Percentiles rank a stretch among this genome's conserved stretches.
These are phyloP conservation scores for Triplophysa tibetana DNA, from an alignment of 2,113 vertebrate genomes.

Conservation along the genomic window DNA sequence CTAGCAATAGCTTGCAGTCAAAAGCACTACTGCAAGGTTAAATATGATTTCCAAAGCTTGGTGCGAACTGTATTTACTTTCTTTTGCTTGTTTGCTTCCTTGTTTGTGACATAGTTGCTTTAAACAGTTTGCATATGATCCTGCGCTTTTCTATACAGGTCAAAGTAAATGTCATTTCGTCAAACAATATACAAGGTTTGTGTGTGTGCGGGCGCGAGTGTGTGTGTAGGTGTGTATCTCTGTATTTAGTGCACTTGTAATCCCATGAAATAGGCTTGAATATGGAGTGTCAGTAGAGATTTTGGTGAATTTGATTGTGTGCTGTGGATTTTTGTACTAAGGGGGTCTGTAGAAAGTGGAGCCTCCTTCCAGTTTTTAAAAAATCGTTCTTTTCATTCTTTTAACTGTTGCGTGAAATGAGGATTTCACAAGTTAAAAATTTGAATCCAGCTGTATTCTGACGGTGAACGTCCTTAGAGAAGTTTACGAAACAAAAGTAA, in stretches of 20 bases:
- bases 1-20: slow-evolving; percentile 76
- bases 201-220: slow-evolving; percentile 51
- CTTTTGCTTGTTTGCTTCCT: slow-evolving; percentile 66
- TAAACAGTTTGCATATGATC: slow-evolving; percentile 61
- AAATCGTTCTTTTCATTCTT: slow-evolving; percentile 61
- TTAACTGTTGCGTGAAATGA: slow-evolving; percentile 41
- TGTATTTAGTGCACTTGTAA: slow-evolving; percentile 78
- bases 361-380: slow-evolving; percentile 68
- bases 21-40: slow-evolving; percentile 53
- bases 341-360: slow-evolving; percentile 68
- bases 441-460: not conserved
- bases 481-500: slow-evolving; percentile 31
- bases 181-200: slow-evolving; percentile 63
- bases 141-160: slow-evolving; percentile 63
- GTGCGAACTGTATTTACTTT: slow-evolving; percentile 61
- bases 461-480: not conserved
- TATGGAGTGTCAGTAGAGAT: slow-evolving; percentile 76
- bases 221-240: slow-evolving; percentile 72
- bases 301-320: slow-evolving; percentile 77
- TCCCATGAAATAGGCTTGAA: slow-evolving; percentile 80
- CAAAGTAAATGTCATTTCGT: slow-evolving; percentile 68
- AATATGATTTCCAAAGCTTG: slow-evolving; percentile 67
- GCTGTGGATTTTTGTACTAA: slow-evolving; percentile 75
- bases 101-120: slow-evolving; percentile 70
- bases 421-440: slow-evolving; percentile 19